A percentile compares a stretch with the other conserved stretches of the same genome.
Conservation (phyloP, 1,140 invertebrate genomes). For the Sminthurinus signatus region DNA sequence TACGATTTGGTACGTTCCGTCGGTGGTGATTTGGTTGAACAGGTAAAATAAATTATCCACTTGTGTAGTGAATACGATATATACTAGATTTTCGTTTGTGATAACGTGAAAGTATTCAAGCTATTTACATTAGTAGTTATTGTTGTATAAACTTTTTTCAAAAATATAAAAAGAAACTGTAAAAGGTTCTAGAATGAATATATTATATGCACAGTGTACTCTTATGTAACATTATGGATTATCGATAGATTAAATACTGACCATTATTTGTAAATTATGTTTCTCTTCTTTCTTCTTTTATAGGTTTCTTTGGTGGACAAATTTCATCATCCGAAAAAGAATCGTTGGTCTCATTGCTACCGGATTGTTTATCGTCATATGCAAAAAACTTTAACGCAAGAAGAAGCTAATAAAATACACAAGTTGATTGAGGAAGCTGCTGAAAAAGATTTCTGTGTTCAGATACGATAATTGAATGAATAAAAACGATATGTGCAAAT, state of each 20-base stretch:
- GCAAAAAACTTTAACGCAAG: conserved; percentile 77
- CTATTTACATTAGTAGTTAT: too few relatives aligned
- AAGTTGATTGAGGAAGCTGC: conserved; percentile 62
- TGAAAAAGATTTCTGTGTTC: conserved; percentile 59
- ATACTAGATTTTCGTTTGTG: too few relatives aligned
- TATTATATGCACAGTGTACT: neutral
- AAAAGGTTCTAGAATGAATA: too few relatives aligned
- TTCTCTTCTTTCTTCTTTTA: conserved; percentile 44
- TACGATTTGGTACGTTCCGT: conserved; percentile 85
- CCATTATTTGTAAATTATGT: conserved; percentile 31
- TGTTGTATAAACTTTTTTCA: too few relatives aligned
- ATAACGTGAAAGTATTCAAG: too few relatives aligned
- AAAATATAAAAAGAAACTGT: too few relatives aligned
- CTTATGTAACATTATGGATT: neutral
- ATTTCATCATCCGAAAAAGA: conserved; percentile 79
- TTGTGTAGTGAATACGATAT: too few relatives aligned
- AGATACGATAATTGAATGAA: conserved; percentile 56
- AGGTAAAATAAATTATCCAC: conserved; percentile 55
- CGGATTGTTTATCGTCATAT: conserved; percentile 90
- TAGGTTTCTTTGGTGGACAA: conserved; percentile 78
- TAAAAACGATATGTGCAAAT: too few relatives aligned
- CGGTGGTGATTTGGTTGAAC: conserved; percentile 86
- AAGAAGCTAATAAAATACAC: conserved; percentile 83
- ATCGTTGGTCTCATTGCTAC: conserved; percentile 80
- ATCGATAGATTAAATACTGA: conserved; percentile 9